These are phyloP conservation scores for Diabrotica balteata DNA, from an alignment of 2,888 invertebrate genomes.

Conservation along the genomic window DNA sequence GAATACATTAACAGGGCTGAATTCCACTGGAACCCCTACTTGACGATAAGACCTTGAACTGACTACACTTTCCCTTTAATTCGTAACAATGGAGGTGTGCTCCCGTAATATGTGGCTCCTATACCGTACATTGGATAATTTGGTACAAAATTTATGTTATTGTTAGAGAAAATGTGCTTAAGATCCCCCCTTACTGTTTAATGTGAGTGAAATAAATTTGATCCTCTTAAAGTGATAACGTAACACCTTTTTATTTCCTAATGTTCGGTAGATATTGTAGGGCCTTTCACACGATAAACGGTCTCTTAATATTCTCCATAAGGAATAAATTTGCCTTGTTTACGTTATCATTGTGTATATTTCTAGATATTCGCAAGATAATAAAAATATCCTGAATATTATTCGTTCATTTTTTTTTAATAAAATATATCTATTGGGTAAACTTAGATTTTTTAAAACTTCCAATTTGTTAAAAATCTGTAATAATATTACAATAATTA, in stretches of 20 bases:
- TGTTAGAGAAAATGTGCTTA: conserved; percentile 50
- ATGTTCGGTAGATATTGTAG: conserved; percentile 9
- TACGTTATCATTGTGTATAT: background rate
- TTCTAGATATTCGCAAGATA: background rate
- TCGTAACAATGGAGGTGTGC: conserved; percentile 45
- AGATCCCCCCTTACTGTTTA: conserved; percentile 34
- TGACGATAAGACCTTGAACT: conserved; percentile 16
- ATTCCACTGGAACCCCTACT: conserved; percentile 11
- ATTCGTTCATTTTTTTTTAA: too few species aligned
- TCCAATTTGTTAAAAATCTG: too few species aligned
- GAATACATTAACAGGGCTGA: background rate
- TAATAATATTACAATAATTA: too few species aligned
- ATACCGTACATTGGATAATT: conserved; percentile 49
- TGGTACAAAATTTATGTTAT: conserved; percentile 55
- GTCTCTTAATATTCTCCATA: conserved; percentile 6
- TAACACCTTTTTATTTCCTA: conserved; percentile 18
- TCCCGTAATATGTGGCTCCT: conserved; percentile 43
- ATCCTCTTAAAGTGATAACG: conserved; percentile 6
- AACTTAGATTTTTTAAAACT: too few species aligned
- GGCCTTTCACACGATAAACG: conserved; percentile 4
- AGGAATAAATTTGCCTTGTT: conserved; percentile 7
- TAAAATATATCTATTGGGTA: too few species aligned
- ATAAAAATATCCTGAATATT: too few species aligned
- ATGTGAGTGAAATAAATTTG: conserved; percentile 11
- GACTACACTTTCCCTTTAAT: conserved; percentile 25